Evolutionary conservation across 2,113 vertebrate genomes (phyloP).

Genomic region (Silurus meridionalis): DNA sequence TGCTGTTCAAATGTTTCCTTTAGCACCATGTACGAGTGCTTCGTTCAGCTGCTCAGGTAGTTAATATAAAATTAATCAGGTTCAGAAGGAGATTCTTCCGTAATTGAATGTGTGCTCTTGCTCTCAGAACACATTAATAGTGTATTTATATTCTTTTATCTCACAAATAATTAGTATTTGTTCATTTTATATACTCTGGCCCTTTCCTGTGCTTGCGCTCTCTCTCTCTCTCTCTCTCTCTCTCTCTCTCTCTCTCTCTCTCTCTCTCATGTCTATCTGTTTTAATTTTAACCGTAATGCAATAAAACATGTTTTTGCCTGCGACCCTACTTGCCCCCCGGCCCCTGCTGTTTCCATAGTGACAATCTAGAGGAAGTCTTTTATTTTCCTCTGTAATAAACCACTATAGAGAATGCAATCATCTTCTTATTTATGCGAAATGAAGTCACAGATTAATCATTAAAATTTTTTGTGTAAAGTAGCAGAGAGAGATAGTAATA

Average conservation of each 20-base stretch:
- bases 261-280: conserved; percentile 38
- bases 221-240: background rate
- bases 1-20: background rate
- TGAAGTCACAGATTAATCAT: conserved; percentile 49
- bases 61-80: background rate
- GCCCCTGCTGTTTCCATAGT: conserved; percentile 49
- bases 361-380: conserved; percentile 43
- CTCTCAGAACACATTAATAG: background rate
- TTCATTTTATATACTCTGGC: background rate
- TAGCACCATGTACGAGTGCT: background rate
- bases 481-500: background rate
- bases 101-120: background rate
- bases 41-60: background rate
- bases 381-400: conserved; percentile 44
- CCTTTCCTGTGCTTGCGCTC: background rate
- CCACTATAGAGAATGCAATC: conserved; percentile 48
- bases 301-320: conserved; percentile 38
- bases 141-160: background rate
- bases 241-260: background rate
- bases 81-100: background rate
- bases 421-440: conserved; percentile 43
- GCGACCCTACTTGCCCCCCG: conserved; percentile 11
- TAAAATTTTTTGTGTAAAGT: conserved; percentile 31
- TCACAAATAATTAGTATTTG: background rate
- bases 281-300: conserved; percentile 43